A percentile compares a stretch with the other conserved stretches of the same genome.
phyloP scores from a whole-genome alignment of 2,113 vertebrate species.

The Mustela lutreola region DNA sequence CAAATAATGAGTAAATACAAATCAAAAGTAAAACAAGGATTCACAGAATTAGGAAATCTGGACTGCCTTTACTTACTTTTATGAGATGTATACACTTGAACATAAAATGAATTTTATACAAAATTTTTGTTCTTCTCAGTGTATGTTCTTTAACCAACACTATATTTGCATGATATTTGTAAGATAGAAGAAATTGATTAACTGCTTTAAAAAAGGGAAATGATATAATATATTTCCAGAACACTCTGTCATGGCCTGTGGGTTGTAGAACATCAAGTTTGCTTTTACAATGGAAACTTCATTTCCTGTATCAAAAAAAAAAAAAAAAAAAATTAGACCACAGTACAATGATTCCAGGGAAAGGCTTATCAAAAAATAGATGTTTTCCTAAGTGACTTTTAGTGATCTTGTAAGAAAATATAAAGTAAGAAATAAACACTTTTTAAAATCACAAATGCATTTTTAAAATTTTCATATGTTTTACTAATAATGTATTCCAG shows the following conservation, averaged over 20 bases:
- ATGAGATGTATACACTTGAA: not conserved
- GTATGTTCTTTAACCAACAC: not conserved
- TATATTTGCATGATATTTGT: conserved; percentile 18
- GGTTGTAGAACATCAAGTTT: conserved; percentile 76
- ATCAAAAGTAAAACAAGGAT: conserved; percentile 30
- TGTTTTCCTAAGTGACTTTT: conserved; percentile 40
- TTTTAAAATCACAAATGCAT: conserved; percentile 64
- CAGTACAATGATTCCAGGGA: conserved; percentile 67
- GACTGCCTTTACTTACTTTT: conserved; percentile 13
- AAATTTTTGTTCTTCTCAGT: conserved; percentile 17
- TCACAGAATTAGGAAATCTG: not conserved
- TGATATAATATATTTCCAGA: conserved; percentile 70
- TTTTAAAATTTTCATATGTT: conserved; percentile 58
- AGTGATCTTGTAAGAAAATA: conserved; percentile 74
- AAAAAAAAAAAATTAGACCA: conserved; percentile 77
- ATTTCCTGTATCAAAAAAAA: conserved; percentile 62
- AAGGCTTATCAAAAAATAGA: conserved; percentile 67
- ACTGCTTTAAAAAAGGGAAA: conserved; percentile 71
- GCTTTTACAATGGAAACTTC: conserved; percentile 82
- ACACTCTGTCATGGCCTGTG: conserved; percentile 70
- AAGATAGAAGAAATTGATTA: conserved; percentile 56
- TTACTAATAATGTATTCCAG: conserved; percentile 66
- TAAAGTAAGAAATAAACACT: conserved; percentile 72
- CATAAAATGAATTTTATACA: not conserved
- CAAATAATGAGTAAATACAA: not conserved